A percentile compares a stretch with the other conserved stretches of the same genome.
Evolutionary conservation across 2,113 vertebrate species (phyloP).

Genomic region (Solea solea): DNA sequence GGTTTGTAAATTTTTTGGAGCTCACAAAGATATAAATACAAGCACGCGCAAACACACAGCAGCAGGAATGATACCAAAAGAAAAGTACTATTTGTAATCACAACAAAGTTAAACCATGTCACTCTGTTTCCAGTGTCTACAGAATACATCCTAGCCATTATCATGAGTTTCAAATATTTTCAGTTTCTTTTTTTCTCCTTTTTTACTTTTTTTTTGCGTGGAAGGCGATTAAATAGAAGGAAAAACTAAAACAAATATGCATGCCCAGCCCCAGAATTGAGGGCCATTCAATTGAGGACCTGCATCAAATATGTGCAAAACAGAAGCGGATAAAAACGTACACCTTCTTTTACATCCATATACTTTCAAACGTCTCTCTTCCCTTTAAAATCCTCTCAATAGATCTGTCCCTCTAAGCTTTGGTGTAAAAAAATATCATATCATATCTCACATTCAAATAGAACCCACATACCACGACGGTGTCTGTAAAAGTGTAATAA

Average conservation of each 20-base stretch:
- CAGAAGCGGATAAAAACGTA: slow-evolving; percentile 42
- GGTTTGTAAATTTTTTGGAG: too few relatives aligned
- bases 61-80: slow-evolving; percentile 43
- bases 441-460: slow-evolving; percentile 51
- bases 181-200: slow-evolving; percentile 1
- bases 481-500: slow-evolving; percentile 16
- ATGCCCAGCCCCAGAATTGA: slow-evolving; percentile 32
- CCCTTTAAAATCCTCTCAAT: slow-evolving; percentile 30
- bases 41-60: slow-evolving; percentile 16
- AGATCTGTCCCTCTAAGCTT: slow-evolving; percentile 54
- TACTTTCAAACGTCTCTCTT: slow-evolving; percentile 16
- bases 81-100: slow-evolving; percentile 46
- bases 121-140: slow-evolving; percentile 70
- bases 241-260: slow-evolving; percentile 32
- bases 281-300: slow-evolving; percentile 30
- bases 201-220: slow-evolving; percentile 1
- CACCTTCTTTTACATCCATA: slow-evolving; percentile 29
- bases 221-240: slow-evolving; percentile 6
- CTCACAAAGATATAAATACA: neutral
- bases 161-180: slow-evolving; percentile 36
- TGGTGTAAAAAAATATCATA: slow-evolving; percentile 58
- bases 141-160: slow-evolving; percentile 58
- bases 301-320: slow-evolving; percentile 67
- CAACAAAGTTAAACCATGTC: slow-evolving; percentile 52
- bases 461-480: slow-evolving; percentile 21